Conservation (phyloP, 2,113 vertebrate species). For the Sisor rabdophorus region DNA sequence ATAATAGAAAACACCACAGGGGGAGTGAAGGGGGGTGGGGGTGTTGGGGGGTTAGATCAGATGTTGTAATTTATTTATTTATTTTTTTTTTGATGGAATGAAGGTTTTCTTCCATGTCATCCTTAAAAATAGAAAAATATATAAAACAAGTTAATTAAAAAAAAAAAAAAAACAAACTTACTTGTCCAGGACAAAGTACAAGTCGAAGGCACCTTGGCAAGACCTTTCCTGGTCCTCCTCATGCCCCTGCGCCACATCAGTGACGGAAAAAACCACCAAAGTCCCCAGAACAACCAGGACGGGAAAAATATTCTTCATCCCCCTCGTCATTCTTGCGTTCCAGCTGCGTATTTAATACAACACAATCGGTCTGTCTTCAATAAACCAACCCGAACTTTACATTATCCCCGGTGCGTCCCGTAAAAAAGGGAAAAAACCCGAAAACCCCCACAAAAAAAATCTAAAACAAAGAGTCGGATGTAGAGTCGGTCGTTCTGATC, state of each 20-base stretch:
- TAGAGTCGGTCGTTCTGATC: slow-evolving; percentile 14
- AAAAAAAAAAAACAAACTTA: slow-evolving; percentile 68
- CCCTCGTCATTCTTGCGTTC: slow-evolving; percentile 65
- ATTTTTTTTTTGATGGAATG: too few species aligned
- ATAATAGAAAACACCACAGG: slow-evolving; percentile 14
- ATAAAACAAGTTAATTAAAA: too few species aligned
- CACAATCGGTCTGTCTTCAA: slow-evolving; percentile 40
- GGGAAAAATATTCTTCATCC: slow-evolving; percentile 50
- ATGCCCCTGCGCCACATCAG: slow-evolving; percentile 55
- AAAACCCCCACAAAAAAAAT: background rate
- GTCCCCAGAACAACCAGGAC: slow-evolving; percentile 62
- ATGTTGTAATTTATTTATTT: background rate
- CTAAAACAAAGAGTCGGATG: slow-evolving; percentile 39
- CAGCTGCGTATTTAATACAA: background rate
- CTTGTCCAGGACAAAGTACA: slow-evolving; percentile 90
- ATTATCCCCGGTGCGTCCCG: slow-evolving; percentile 40
- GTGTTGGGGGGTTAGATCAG: background rate
- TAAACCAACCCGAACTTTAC: slow-evolving; percentile 39
- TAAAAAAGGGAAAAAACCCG: too few species aligned
- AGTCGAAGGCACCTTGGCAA: slow-evolving; percentile 86
- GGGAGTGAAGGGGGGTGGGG: too few species aligned
- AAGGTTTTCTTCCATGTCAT: too few species aligned
- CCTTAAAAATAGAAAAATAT: too few species aligned
- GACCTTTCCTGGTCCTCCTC: slow-evolving; percentile 71
- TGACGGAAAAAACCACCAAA: slow-evolving; percentile 59